phyloP scores from a whole-genome alignment of 2,888 invertebrate genomes.

The Schizotus pectinicornis region DNA sequence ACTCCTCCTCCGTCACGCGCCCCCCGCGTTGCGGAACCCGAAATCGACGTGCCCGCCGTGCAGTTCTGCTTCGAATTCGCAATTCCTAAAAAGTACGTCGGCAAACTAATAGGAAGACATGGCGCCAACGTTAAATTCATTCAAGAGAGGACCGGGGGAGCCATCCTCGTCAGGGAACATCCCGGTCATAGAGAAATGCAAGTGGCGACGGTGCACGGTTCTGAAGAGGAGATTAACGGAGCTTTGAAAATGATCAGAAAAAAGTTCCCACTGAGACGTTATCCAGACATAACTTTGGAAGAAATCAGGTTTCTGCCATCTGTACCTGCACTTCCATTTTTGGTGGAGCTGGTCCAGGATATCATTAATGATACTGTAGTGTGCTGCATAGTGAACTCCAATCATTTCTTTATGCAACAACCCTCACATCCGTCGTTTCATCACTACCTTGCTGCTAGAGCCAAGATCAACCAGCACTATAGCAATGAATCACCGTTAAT shows the following conservation, averaged over 20 bases:
- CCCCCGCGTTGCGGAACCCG: constrained; percentile 48
- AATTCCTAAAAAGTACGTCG: constrained; percentile 78
- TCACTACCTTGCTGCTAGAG: constrained; percentile 78
- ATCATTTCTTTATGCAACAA: constrained; percentile 93
- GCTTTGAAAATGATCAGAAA: constrained; percentile 85
- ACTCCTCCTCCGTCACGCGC: constrained; percentile 69
- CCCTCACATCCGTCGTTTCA: constrained; percentile 94
- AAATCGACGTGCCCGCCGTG: constrained; percentile 56
- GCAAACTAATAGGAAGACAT: constrained; percentile 84
- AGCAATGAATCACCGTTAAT: constrained; percentile 79
- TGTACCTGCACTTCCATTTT: constrained; percentile 48
- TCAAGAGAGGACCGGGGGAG: constrained; percentile 78
- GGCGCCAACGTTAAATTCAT: constrained; percentile 83
- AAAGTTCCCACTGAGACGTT: constrained; percentile 82
- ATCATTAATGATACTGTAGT: constrained; percentile 93
- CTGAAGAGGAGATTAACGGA: constrained; percentile 76
- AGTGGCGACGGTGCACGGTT: constrained; percentile 68
- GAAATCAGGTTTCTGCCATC: constrained; percentile 60
- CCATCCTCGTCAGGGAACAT: constrained; percentile 79
- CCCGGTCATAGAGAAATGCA: constrained; percentile 74
- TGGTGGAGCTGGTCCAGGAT: constrained; percentile 88
- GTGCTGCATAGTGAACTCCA: constrained; percentile 84
- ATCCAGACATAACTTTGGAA: constrained; percentile 78
- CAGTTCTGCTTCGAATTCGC: constrained; percentile 73
- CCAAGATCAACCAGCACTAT: constrained; percentile 84